These are phyloP conservation scores for Tokudaia tokunoshimensis DNA, from an alignment of 2,797 vertebrate species.

Conservation along the genomic window DNA sequence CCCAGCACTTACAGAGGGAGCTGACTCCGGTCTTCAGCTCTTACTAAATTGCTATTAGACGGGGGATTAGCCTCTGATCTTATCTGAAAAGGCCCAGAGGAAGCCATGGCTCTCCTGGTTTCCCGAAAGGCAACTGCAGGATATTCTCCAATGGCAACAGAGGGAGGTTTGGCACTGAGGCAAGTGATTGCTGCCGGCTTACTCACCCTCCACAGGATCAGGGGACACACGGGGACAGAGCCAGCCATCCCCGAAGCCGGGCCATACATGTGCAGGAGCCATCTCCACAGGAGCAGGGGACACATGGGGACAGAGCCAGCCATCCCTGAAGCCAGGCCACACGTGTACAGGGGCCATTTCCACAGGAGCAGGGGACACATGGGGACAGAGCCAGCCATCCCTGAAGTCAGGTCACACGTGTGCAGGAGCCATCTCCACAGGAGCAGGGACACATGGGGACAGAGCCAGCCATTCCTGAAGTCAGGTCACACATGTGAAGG, in stretches of 20 bases:
- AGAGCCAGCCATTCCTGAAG: too few species aligned
- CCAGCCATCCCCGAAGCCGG: neutral
- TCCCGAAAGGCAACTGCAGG: neutral
- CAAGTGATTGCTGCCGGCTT: neutral
- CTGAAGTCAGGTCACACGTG: fast-evolving
- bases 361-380: too few species aligned
- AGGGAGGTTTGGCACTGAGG: neutral
- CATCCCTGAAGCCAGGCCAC: too few species aligned
- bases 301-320: too few species aligned
- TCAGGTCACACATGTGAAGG: fast-evolving
- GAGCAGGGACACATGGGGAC: too few species aligned
- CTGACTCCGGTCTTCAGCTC: slow-evolving; percentile 69
- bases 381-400: too few species aligned
- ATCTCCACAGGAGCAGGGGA: too few species aligned
- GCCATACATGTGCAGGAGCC: too few species aligned
- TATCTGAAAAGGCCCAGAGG: slow-evolving; percentile 82
- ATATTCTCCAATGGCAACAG: neutral
- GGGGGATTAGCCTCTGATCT: slow-evolving; percentile 83
- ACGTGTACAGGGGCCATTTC: fast-evolving
- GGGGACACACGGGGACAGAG: neutral
- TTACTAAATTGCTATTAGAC: slow-evolving; percentile 75
- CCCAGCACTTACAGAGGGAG: slow-evolving; percentile 73
- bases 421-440: too few species aligned
- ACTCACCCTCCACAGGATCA: neutral
- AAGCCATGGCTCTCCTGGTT: slow-evolving; percentile 73